Evolutionary conservation across 2,113 vertebrate genomes (phyloP).

Genomic region (Prinia subflava): DNA sequence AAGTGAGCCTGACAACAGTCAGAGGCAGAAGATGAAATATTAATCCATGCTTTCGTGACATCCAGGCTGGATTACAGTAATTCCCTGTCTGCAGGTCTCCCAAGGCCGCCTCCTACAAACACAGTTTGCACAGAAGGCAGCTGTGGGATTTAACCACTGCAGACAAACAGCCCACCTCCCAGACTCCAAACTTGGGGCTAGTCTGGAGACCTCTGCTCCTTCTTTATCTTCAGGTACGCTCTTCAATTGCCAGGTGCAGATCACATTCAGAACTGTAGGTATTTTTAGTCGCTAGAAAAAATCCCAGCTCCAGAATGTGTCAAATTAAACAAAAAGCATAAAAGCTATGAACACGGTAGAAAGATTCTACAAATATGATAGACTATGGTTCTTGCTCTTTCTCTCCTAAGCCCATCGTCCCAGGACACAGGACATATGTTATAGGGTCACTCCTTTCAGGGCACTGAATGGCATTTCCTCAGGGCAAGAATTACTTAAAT

Average conservation of each 20-base stretch:
- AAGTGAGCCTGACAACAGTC: conserved; percentile 23
- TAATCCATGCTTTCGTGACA: conserved; percentile 26
- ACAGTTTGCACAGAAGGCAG: background rate
- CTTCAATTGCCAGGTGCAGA: background rate
- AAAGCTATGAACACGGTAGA: background rate
- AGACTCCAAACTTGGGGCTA: background rate
- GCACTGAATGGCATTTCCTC: background rate
- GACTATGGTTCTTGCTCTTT: background rate
- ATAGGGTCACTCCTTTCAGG: background rate
- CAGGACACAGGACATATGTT: background rate
- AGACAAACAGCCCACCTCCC: background rate
- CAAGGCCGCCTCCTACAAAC: background rate
- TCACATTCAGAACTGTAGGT: background rate
- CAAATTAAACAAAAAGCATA: background rate
- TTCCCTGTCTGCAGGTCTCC: conserved; percentile 22
- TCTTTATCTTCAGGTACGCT: background rate
- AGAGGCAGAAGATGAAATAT: conserved; percentile 46
- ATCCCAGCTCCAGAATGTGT: background rate
- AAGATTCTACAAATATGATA: background rate
- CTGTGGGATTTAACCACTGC: background rate
- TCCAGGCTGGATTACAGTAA: conserved; percentile 37
- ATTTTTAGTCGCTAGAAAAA: background rate
- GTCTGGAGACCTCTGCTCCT: background rate
- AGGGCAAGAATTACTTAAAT: background rate
- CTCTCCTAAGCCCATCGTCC: background rate